These are phyloP conservation scores for Polyergus mexicanus DNA, from an alignment of 1,140 invertebrate species.

Conservation along the genomic window DNA sequence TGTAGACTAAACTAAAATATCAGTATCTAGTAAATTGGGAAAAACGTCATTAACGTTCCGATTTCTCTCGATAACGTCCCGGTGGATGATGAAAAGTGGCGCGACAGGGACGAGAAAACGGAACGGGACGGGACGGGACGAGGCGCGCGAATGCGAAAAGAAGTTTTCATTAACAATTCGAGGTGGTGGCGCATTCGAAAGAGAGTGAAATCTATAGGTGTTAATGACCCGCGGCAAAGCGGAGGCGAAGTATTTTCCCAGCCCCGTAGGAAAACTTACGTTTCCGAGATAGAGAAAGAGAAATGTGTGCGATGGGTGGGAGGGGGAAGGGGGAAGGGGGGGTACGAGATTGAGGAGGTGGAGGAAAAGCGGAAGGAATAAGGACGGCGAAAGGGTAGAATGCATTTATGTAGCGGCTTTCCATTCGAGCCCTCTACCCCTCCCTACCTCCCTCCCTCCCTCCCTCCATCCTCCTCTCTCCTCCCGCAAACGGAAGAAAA, in stretches of 20 bases:
- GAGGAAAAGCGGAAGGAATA: conserved; percentile 49
- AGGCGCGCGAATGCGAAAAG: conserved; percentile 41
- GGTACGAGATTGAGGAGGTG: not conserved
- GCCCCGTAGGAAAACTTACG: conserved; percentile 64
- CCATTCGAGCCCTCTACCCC: conserved; percentile 46
- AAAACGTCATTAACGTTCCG: conserved; percentile 41
- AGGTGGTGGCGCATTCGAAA: conserved; percentile 47
- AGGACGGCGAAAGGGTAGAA: conserved; percentile 68
- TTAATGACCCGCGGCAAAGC: conserved; percentile 68
- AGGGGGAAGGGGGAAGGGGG: not conserved
- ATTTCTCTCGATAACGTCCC: conserved; percentile 38
- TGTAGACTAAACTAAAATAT: not conserved
- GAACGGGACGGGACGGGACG: not conserved
- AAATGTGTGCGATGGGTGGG: conserved; percentile 42
- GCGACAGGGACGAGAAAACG: not conserved
- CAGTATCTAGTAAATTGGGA: not conserved
- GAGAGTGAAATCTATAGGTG: conserved; percentile 72
- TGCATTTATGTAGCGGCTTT: conserved; percentile 81
- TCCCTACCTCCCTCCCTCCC: too few relatives aligned
- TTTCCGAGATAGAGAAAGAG: conserved; percentile 45
- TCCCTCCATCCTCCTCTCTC: too few relatives aligned
- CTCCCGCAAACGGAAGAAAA: conserved; percentile 75
- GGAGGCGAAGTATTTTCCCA: conserved; percentile 65
- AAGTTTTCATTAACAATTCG: conserved; percentile 69
- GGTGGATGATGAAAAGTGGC: conserved; percentile 40